Evolutionary conservation across 2,113 vertebrate genomes (phyloP), one percentile per base, ranked within the genome.

Genomic region (Echinops telfairi): DNA sequence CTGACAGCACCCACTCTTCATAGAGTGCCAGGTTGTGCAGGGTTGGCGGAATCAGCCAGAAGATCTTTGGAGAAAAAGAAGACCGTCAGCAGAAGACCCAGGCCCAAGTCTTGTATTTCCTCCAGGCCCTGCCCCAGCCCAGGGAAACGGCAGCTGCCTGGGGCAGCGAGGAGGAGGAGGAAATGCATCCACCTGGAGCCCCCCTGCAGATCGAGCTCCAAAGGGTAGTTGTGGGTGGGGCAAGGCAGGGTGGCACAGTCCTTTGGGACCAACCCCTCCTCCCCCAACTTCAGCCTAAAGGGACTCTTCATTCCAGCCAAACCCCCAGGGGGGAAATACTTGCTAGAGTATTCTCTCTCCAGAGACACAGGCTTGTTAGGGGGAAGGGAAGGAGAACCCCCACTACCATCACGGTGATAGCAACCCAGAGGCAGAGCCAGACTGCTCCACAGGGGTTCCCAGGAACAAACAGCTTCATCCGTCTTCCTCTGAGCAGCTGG

Each of bases 1-100:
- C 99, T 25, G 99, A 99, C 89, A 99, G 98, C 85, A 99, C 99
- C 99, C 99, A 99, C 98, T 99, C 99, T 97, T 99, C 99, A n/a
- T 99, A 99, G 88, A 99, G 98, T 33, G 99, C 98, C 86, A 99
- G 98, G 96, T 99, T 99, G 97, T 99, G 98, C 94, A 98, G 96
- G 84, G 98, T 99, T 23, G 99, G 99, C 4, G 99, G 99, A 95
- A 99, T 99, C 95, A 99, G 98, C 99, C 99, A 99, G 95, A 99
- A 99, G 91, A 99, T 99, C 99, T 99, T 97, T 92, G 95, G 97
- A 96, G 89, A 38, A n/a, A 88, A 88, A 94, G 23, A 22, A 92
- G 33, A 64, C 53, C 14, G 40, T 94, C 4, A 93, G 78, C 79
- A 31, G 27, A 64, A 33, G 31, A 57, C 20, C 33, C 22, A 27